Percentiles rank a stretch among this genome's conserved stretches.
These are phyloP conservation scores for Noctua comes DNA, from an alignment of 2,888 invertebrate species.

Conservation along the genomic window DNA sequence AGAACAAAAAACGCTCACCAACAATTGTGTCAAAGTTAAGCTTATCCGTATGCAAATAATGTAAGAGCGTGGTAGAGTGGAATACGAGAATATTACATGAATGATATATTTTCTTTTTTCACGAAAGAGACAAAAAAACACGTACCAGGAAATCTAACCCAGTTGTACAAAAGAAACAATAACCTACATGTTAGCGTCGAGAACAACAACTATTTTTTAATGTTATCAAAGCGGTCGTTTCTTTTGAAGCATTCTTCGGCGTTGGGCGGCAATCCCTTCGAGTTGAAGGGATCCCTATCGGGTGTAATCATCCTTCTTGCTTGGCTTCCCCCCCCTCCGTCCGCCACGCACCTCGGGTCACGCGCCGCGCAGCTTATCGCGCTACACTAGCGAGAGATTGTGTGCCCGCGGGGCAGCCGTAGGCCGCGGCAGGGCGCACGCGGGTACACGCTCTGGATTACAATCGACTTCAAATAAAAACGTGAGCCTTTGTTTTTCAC, in stretches of 20 bases:
- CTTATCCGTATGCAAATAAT: background rate
- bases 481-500: conserved; percentile 72
- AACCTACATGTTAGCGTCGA: conserved; percentile 22
- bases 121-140: background rate
- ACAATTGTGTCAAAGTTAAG: background rate
- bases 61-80: background rate
- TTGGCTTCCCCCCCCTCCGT: conserved; percentile 28
- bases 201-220: conserved; percentile 59
- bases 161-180: conserved; percentile 8
- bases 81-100: background rate
- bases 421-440: conserved; percentile 33
- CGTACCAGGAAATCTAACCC: background rate
- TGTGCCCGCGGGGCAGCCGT: conserved; percentile 52
- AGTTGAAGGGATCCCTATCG: conserved; percentile 70
- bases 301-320: conserved; percentile 63
- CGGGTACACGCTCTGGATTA: conserved; percentile 56
- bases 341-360: background rate
- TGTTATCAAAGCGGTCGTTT: conserved; percentile 61
- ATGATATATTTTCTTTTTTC: background rate
- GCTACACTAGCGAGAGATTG: conserved; percentile 62
- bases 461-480: conserved; percentile 77
- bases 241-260: conserved; percentile 64
- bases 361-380: conserved; percentile 69
- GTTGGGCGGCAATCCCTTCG: conserved; percentile 65
- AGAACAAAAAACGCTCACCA: background rate